A percentile compares a stretch with the other conserved stretches of the same genome.
Conservation (phyloP, 2,797 vertebrate genomes). For the Crocodylus rhombifer region DNA sequence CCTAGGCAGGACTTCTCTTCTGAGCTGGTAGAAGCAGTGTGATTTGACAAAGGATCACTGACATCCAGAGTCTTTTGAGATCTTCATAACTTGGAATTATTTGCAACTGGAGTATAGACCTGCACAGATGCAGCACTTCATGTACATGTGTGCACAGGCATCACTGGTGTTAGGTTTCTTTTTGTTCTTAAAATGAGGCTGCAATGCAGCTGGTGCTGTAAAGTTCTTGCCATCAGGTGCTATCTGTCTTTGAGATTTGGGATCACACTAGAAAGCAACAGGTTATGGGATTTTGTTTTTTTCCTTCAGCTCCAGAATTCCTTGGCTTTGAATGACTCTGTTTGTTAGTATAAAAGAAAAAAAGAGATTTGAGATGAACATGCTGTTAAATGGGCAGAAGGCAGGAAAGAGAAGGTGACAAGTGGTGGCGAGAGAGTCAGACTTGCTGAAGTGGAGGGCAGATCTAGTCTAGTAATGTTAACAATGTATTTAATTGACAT, state of each 20-base stretch:
- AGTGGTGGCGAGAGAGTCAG: slow-evolving; percentile 71
- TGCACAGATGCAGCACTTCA: slow-evolving; percentile 73
- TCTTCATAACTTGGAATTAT: slow-evolving; percentile 85
- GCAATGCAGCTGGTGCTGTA: slow-evolving; percentile 86
- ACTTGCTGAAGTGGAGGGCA: slow-evolving; percentile 76
- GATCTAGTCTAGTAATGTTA: slow-evolving; percentile 89
- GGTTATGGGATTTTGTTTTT: slow-evolving; percentile 44
- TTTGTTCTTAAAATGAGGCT: slow-evolving; percentile 80
- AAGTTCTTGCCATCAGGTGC: slow-evolving; percentile 84
- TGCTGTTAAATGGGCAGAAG: slow-evolving; percentile 66
- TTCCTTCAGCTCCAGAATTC: slow-evolving; percentile 80
- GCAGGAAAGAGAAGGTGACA: slow-evolving; percentile 77
- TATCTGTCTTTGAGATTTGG: slow-evolving; percentile 79
- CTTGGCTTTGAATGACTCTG: slow-evolving; percentile 79
- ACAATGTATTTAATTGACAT: slow-evolving; percentile 89
- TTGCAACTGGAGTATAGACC: slow-evolving; percentile 86
- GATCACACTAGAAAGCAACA: slow-evolving; percentile 79
- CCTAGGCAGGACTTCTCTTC: slow-evolving; percentile 91
- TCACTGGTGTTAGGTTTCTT: slow-evolving; percentile 74
- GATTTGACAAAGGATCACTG: slow-evolving; percentile 70
- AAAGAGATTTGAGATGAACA: slow-evolving; percentile 47
- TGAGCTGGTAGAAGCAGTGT: slow-evolving; percentile 86
- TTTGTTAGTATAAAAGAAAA: slow-evolving; percentile 50
- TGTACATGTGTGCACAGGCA: slow-evolving; percentile 78
- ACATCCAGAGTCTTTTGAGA: slow-evolving; percentile 78